Conservation (phyloP, 1,140 invertebrate genomes). For the Neotoxoptera formosana region DNA sequence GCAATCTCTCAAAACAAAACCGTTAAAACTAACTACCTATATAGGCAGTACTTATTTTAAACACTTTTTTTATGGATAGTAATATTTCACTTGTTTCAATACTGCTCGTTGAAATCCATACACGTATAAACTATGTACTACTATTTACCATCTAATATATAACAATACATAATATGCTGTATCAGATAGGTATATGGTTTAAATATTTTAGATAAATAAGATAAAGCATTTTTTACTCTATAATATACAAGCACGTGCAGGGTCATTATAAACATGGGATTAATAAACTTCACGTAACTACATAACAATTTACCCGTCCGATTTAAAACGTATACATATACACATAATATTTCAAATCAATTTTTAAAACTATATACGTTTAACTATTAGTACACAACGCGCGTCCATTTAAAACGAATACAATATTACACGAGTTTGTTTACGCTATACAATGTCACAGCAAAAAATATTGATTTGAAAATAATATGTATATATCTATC, state of each 20-base stretch:
- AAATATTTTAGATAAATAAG: neutral
- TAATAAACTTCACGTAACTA: neutral
- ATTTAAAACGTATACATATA: neutral
- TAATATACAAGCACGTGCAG: neutral
- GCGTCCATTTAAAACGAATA: neutral
- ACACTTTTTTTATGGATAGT: neutral
- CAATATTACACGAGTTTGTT: slow-evolving; percentile 8
- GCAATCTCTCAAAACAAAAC: neutral
- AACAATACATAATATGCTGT: too few relatives aligned
- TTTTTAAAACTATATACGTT: neutral
- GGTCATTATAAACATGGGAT: neutral
- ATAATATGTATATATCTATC: neutral
- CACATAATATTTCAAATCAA: neutral
- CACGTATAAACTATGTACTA: neutral
- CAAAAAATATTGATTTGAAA: neutral
- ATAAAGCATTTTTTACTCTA: neutral
- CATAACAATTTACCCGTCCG: neutral
- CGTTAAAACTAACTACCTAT: neutral
- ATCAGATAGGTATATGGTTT: neutral
- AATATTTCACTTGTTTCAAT: neutral
- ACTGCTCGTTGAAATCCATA: neutral
- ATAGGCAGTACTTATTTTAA: neutral
- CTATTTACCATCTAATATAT: neutral
- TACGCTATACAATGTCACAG: neutral
- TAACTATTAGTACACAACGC: neutral